phyloP scores from a whole-genome alignment of 2,113 vertebrate species.

The Coptodon rendalli region DNA sequence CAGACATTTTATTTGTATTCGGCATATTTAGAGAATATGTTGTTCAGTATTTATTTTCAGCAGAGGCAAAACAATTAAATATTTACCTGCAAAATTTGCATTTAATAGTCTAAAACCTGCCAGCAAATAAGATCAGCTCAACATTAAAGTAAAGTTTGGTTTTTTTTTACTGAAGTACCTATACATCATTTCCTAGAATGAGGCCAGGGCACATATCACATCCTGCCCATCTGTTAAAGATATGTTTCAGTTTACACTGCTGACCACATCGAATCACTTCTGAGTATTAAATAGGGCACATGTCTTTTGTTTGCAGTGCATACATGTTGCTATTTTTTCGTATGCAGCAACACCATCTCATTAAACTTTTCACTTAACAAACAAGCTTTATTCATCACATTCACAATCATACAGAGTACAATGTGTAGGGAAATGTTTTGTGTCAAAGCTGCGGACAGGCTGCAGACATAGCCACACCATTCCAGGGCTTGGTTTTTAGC shows the following conservation, averaged over 20 bases:
- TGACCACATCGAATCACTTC: neutral
- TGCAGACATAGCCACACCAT: neutral
- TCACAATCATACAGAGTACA: neutral
- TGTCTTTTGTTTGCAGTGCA: neutral
- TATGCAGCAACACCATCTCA: neutral
- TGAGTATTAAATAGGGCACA: neutral
- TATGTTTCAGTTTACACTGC: neutral
- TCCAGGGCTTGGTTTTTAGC: neutral
- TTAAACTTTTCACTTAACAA: conserved; percentile 46
- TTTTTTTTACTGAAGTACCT: neutral
- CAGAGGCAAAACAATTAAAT: neutral
- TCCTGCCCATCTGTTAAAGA: neutral
- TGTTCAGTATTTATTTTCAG: neutral
- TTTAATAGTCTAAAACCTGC: neutral
- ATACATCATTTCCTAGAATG: fast-evolving
- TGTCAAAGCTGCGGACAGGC: neutral
- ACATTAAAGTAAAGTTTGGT: neutral
- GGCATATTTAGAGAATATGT: neutral
- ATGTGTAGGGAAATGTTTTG: neutral
- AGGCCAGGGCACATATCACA: neutral
- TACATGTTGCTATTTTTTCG: neutral
- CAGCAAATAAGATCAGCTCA: neutral
- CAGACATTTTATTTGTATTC: neutral
- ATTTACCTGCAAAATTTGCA: neutral
- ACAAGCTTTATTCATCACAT: neutral